Conservation (phyloP, 2,797 vertebrate species). For the Alectoris magna region DNA sequence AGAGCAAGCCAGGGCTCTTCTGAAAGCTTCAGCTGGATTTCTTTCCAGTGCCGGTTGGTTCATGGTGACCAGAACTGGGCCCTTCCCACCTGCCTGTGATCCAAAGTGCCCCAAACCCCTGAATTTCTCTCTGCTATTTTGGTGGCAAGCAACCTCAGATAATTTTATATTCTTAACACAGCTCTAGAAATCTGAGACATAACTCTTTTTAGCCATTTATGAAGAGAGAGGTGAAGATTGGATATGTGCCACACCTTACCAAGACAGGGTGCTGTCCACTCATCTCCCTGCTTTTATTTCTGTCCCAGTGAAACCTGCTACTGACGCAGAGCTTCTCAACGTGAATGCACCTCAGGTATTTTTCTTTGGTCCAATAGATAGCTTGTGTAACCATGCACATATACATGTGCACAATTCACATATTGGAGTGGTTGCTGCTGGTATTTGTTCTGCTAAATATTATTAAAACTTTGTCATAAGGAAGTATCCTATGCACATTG, state of each 20-base stretch:
- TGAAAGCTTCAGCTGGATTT: neutral
- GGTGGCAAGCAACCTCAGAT: neutral
- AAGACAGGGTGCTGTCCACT: neutral
- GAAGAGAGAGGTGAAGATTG: neutral
- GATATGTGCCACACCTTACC: neutral
- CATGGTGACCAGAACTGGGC: fast-evolving
- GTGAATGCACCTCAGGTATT: neutral
- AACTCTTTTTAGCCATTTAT: neutral
- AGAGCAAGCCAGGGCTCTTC: neutral
- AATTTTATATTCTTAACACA: neutral
- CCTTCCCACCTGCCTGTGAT: neutral
- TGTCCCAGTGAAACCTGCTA: neutral
- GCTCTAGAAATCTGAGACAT: neutral
- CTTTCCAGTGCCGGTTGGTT: neutral
- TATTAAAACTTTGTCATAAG: neutral
- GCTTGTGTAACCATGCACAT: neutral
- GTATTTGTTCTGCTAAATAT: neutral
- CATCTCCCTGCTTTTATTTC: neutral
- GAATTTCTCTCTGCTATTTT: neutral
- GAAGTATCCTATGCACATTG: neutral
- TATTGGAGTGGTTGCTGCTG: neutral
- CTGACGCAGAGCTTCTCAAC: neutral
- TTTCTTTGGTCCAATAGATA: neutral
- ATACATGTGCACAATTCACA: neutral
- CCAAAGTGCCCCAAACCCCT: neutral